These are phyloP conservation scores for Hapalemur alaotrensis DNA, from an alignment of 2,797 vertebrate genomes.

Conservation along the genomic window DNA sequence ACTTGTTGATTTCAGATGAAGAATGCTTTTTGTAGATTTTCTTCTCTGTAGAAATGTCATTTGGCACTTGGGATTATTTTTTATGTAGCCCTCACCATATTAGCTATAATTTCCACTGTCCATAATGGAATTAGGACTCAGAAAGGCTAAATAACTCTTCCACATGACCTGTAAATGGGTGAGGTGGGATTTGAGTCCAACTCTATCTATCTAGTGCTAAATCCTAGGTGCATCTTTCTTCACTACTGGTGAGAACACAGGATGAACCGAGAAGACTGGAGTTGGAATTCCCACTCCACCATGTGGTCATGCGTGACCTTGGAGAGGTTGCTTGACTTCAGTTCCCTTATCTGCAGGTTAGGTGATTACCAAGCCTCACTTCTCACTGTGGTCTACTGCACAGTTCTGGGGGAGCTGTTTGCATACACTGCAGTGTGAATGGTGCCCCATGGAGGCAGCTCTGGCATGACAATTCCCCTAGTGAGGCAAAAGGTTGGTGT, in stretches of 20 bases:
- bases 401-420: neutral
- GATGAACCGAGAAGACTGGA: neutral
- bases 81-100: too few species aligned
- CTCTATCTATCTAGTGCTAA: too few species aligned
- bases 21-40: neutral
- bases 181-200: neutral
- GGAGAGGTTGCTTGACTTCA: neutral
- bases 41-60: neutral
- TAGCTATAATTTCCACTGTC: neutral
- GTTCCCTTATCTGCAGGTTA: neutral
- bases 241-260: neutral
- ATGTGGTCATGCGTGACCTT: neutral
- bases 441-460: neutral
- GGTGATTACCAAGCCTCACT: neutral
- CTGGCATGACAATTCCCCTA: neutral
- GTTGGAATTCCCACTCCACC: neutral
- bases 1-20: neutral
- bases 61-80: neutral
- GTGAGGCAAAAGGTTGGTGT: neutral
- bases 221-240: neutral
- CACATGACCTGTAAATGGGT: too few species aligned
- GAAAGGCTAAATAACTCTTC: neutral
- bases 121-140: neutral
- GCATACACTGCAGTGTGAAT: neutral
- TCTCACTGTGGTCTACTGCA: neutral